Evolutionary conservation across 1,140 invertebrate genomes (phyloP), one percentile per base, ranked within the genome.

Genomic region (Acromyrmex charruanus): DNA sequence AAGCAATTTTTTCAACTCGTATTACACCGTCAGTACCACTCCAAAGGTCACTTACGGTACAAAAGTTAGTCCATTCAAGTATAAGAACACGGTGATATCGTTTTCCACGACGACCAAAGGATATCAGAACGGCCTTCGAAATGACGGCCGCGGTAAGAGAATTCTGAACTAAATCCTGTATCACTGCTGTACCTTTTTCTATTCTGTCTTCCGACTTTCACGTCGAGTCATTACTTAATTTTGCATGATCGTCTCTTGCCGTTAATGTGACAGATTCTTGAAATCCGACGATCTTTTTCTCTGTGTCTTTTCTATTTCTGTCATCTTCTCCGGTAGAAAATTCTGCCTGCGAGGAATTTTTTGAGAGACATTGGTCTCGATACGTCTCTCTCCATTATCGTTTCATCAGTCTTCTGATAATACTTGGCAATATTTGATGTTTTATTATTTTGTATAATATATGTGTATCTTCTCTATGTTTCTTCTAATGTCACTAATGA

Each of bases 141-240:
- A 86, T 91, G 91, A 93, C 87, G 93, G 92, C 90, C 92, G 93
- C 89, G 94, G 94, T 95, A 95, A 95, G 94, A 94, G 86, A 92
- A 92, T 88, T 90, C 89, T 89, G 89, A 87, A 90, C 85, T 85
- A 90, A 87, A 88, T 59, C 82, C 72, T 72, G 72, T 51, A 88
- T 77, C 82, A 68, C 80, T 71, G 0, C 35, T 39, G 5, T 79
- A 21, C 65, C 69, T 71, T 71, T 63, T 81, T 72, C 25, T 21
- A n/a, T 75, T 75, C 66, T 59, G 25, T 72, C 14, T 35, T 71
- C 72, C 91, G 49, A 89, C 53, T 85, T 85, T 86, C 74, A 65
- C 71, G 74, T 65, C 59, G 68, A 86, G 49, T 87, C 44, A 72
- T 68, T 85, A 35, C 31, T 35, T 35, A 84, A 55, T 77, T 12